phyloP scores from a whole-genome alignment of 2,113 vertebrate species.

The Labeo rohita region DNA sequence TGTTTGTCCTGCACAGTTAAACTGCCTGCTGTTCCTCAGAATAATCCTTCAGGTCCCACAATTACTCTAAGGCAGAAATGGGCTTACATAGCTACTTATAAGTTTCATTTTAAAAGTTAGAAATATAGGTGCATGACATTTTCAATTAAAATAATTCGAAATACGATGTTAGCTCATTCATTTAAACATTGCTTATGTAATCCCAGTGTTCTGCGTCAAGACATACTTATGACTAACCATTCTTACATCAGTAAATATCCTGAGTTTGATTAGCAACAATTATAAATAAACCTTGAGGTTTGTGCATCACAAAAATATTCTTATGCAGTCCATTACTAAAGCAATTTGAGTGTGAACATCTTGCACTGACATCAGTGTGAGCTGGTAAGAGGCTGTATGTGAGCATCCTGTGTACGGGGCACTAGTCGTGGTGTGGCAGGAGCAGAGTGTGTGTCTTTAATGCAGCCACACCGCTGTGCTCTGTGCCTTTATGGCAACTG shows the following conservation, averaged over 20 bases:
- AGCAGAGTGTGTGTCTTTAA: conserved; percentile 55
- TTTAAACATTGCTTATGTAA: not conserved
- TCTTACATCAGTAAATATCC: conserved; percentile 11
- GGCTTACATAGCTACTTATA: too few relatives aligned
- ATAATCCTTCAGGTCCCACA: too few relatives aligned
- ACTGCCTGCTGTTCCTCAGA: too few relatives aligned
- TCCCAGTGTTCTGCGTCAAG: not conserved
- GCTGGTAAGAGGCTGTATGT: conserved; percentile 21
- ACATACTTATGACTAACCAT: not conserved
- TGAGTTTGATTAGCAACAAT: not conserved
- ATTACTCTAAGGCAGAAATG: too few relatives aligned
- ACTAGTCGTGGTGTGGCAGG: conserved; percentile 28
- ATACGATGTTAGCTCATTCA: not conserved
- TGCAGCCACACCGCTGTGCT: conserved; percentile 45
- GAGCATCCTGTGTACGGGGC: not conserved
- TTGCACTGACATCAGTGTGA: not conserved
- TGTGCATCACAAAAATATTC: not conserved
- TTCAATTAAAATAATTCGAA: not conserved
- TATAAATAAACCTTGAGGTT: not conserved
- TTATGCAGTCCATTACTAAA: not conserved
- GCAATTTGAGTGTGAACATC: conserved; percentile 19
- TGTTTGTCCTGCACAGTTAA: too few relatives aligned
- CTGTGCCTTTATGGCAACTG: conserved; percentile 68
- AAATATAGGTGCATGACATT: not conserved
- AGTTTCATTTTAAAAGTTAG: not conserved